A percentile compares a stretch with the other conserved stretches of the same genome.
phyloP scores from a whole-genome alignment of 2,797 vertebrate genomes.

The Anguilla anguilla region DNA sequence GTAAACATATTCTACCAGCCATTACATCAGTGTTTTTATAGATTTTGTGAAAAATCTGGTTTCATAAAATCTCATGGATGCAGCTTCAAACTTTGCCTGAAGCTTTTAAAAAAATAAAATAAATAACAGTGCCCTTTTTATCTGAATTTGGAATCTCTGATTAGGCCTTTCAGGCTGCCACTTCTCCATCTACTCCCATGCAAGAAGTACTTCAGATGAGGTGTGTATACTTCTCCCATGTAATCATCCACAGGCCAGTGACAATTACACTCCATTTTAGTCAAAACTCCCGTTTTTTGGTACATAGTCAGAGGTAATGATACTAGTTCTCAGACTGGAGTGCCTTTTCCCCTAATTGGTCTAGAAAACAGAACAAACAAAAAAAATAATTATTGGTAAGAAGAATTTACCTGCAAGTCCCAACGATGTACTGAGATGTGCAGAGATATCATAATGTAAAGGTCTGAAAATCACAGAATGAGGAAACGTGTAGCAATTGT shows the following conservation, averaged over 20 bases:
- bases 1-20: not conserved
- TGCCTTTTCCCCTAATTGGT: too few relatives aligned
- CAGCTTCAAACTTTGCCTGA: not conserved
- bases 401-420: too few relatives aligned
- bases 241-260: not conserved
- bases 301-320: not conserved
- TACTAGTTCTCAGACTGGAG: not conserved
- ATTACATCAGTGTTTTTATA: not conserved
- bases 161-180: not conserved
- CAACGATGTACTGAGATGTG: too few relatives aligned
- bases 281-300: not conserved
- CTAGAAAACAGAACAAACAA: too few relatives aligned
- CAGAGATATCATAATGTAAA: not conserved
- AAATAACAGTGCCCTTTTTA: not conserved
- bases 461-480: too few relatives aligned
- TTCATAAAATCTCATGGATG: not conserved
- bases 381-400: too few relatives aligned
- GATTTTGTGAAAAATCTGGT: not conserved
- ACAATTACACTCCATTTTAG: not conserved
- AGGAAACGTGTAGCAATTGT: not conserved
- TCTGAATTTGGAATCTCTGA: not conserved
- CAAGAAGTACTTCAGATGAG: not conserved
- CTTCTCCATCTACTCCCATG: not conserved
- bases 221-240: not conserved
- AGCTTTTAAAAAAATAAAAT: not conserved